Percentiles rank a stretch among this genome's conserved stretches.
These are phyloP conservation scores for Protophormia terraenovae DNA, from an alignment of 2,888 invertebrate genomes.

Conservation along the genomic window DNA sequence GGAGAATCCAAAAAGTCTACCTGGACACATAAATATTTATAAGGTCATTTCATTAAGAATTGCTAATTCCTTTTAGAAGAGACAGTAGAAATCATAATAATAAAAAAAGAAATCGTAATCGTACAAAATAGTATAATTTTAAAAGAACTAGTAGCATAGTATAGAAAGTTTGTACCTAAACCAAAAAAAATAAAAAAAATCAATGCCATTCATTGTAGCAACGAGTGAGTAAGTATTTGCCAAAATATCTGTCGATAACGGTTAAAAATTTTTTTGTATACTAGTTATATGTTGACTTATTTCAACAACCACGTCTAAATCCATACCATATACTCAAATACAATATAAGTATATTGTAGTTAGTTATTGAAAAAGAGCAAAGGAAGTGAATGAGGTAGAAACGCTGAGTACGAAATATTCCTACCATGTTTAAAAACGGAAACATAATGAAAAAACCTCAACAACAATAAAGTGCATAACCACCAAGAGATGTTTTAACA, in stretches of 20 bases:
- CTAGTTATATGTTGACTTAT: conserved; percentile 13
- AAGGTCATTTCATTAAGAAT: no score
- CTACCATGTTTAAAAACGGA: neutral
- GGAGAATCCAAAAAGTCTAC: no score
- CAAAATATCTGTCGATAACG: conserved; percentile 20
- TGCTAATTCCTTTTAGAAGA: no score
- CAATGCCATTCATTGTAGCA: neutral
- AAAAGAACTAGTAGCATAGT: no score
- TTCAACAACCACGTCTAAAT: neutral
- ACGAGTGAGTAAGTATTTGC: no score
- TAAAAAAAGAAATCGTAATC: no score
- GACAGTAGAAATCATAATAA: no score
- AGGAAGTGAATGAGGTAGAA: no score
- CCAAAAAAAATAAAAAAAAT: neutral
- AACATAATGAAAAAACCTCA: neutral
- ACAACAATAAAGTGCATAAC: neutral
- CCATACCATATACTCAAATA: neutral
- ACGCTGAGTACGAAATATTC: neutral
- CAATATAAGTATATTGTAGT: neutral
- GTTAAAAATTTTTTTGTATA: neutral
- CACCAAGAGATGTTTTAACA: neutral
- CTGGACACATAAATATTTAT: no score
- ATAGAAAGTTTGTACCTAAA: no score
- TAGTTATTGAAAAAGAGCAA: neutral
- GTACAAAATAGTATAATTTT: no score